Evolutionary conservation across 2,888 invertebrate species (phyloP), one percentile per base, ranked within the genome.

Genomic region (Eulithis prunata): DNA sequence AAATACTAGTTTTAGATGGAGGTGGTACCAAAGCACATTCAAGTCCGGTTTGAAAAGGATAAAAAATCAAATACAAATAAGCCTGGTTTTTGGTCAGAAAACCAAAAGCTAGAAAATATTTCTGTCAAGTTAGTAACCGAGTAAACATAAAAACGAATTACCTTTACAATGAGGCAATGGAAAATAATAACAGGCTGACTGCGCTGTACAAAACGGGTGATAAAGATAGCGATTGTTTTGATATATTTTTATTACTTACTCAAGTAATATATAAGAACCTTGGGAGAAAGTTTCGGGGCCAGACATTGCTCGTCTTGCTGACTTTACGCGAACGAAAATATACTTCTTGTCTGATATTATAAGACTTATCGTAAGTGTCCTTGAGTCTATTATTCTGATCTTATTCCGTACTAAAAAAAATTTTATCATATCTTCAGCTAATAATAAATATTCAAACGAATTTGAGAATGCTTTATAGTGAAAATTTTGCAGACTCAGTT

Each of bases 241-340:
- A 66, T 62, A 55, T 62, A 66, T 58, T 54, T 54, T 62, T 66
- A 62, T 62, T 62, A 36, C 62, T 65, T 55, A 54, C 54, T 36
- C 47, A 28, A 53, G 43, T 57, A 52, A 12, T 47, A 13, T 41
- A 13, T 46, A 36, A 55, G 49, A 45, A 36, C 55, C 43, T 64
- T 54, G 55, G 58, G n/a, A 28, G 38, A 57, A 54, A 53, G 46
- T 64, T 57, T 14, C 38, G 47, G 43, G 53, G n/a, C 21, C 14
- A 49, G 13, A 57, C 38, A 43, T 46, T 12, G 57, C 21, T 11
- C 38, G 43, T 51, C 32, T 11, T 49, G 14, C 21, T 21, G 14
- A 21, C 49, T 21, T 49, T 21, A 49, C 49, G 8, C 2, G 10
- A 41, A 8, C 5, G 41, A 32, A 32, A 32, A 32, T 32, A 32